These are phyloP conservation scores for Torymus auratus DNA, from an alignment of 2,888 invertebrate genomes.

Conservation along the genomic window DNA sequence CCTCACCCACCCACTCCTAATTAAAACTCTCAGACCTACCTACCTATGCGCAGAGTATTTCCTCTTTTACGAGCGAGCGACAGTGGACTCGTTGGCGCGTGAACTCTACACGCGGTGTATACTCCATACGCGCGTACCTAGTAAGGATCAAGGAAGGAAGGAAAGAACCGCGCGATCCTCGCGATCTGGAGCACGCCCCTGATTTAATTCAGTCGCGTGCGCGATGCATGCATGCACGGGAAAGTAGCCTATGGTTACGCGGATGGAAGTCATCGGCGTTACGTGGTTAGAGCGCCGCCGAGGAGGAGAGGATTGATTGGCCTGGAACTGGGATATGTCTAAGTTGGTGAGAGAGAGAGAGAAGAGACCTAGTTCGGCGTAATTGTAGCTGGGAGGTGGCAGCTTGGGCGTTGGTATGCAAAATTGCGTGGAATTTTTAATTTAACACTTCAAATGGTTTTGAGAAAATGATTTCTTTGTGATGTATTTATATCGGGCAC, in stretches of 20 bases:
- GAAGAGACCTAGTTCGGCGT: conserved; percentile 11
- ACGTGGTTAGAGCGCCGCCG: no score
- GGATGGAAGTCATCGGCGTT: neutral
- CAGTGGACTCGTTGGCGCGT: conserved; percentile 2
- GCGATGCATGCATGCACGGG: neutral
- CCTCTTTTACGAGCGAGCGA: conserved; percentile 11
- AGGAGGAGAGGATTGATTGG: conserved; percentile 7
- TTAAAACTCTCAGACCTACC: no score
- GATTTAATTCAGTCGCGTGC: conserved; percentile 41
- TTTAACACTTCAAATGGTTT: no score
- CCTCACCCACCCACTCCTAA: no score
- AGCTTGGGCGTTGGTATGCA: no score
- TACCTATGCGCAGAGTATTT: neutral
- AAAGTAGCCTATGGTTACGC: neutral
- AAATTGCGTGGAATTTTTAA: no score
- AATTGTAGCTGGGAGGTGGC: neutral
- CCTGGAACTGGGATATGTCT: conserved; percentile 4
- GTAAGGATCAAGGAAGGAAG: neutral
- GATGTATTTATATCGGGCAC: no score
- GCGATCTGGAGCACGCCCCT: conserved; percentile 43
- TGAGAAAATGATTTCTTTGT: no score
- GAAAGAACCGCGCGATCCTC: neutral
- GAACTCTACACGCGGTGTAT: neutral
- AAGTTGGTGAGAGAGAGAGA: neutral
- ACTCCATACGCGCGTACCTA: neutral